Evolutionary conservation across 1,140 invertebrate genomes (phyloP), one percentile per base, ranked within the genome.

Genomic region (Drosophila mauritiana): DNA sequence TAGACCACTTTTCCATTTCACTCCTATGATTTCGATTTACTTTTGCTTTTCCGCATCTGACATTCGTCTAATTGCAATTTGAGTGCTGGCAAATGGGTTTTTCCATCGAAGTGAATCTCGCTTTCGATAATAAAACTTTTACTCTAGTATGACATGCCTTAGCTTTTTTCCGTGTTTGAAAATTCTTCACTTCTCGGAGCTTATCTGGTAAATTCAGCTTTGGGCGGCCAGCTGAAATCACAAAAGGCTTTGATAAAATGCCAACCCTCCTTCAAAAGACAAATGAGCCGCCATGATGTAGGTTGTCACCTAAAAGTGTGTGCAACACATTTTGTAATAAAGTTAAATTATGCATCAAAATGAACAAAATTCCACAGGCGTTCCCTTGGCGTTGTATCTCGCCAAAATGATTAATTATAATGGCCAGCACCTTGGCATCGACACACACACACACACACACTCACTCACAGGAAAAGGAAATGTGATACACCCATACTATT

Each of bases 271-370:
- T 12, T 48, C 48, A 36, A n/a, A 37, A 49, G 68, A 72, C 27
- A 57, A 70, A 72, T 72, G 68, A 40, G 42, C 36, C 12, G 0
- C 20, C 59, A 27, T 56, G 59, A 27, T 57, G 56, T 46, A 52
- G 22, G 31, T 65, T 65, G 58, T 39, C 46, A 56, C 58, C 67
- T 40, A 45, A 65, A 56, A 73, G 73, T 85, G 79, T 69, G 79
- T 65, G 82, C 73, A 73, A 53, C 68, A 73, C 59, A 86, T 70
- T 86, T 73, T 62, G 63, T 54, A 77, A 78, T 88, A 75, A 85
- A 68, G 69, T 78, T 85, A 82, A 85, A 85, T 85, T 85, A 78
- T 75, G 82, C 83, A 73, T 64, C 74, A 82, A 82, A 86, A 72
- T 68, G 73, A 70, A 40, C 8, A 15, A 78, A 78, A 78, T 86